phyloP scores from a whole-genome alignment of 2,888 invertebrate species.

The Leptopilina syphax region DNA sequence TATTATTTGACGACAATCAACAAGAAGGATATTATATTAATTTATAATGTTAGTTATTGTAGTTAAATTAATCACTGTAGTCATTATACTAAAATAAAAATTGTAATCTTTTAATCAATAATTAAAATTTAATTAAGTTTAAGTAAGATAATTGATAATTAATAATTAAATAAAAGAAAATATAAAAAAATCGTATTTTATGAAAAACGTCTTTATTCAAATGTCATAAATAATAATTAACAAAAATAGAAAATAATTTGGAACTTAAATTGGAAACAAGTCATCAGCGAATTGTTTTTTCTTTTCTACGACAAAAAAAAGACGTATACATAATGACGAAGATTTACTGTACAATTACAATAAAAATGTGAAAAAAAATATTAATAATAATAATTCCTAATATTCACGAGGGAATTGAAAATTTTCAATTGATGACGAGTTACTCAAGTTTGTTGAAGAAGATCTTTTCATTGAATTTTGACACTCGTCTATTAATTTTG shows the following conservation, averaged over 20 bases:
- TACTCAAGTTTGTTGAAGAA: neutral
- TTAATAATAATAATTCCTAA: neutral
- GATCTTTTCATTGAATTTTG: too few relatives aligned
- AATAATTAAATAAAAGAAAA: slow-evolving; percentile 28
- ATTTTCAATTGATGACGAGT: neutral
- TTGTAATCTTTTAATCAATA: too few relatives aligned
- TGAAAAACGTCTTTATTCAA: slow-evolving; percentile 36
- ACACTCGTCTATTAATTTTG: too few relatives aligned
- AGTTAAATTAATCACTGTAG: too few relatives aligned
- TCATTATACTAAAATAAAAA: too few relatives aligned
- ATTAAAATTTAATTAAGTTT: neutral
- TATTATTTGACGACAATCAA: too few relatives aligned
- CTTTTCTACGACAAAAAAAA: neutral
- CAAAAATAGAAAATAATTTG: slow-evolving; percentile 28
- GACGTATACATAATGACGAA: slow-evolving; percentile 6
- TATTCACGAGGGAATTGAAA: neutral
- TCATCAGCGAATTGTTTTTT: neutral
- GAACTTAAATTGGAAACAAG: slow-evolving; percentile 3
- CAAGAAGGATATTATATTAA: too few relatives aligned
- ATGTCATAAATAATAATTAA: slow-evolving; percentile 18
- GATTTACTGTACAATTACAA: slow-evolving; percentile 22
- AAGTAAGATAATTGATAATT: too few relatives aligned
- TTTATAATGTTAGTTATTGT: too few relatives aligned
- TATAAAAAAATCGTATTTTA: slow-evolving; percentile 46
- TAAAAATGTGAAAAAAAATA: slow-evolving; percentile 38